Conservation (phyloP, 2,113 vertebrate genomes). For the Dendropsophus ebraccatus region DNA sequence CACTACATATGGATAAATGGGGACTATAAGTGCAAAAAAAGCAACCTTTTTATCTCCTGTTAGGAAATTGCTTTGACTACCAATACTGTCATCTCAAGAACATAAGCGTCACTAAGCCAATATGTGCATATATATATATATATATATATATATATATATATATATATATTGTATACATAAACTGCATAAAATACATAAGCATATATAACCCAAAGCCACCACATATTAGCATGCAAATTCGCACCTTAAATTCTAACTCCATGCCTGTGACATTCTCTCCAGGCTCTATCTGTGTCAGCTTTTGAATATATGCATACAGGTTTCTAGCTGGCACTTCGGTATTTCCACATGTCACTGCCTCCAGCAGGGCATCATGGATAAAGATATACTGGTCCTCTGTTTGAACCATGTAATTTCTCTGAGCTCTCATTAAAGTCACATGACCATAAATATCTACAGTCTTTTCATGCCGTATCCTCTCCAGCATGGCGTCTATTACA, state of each 20-base stretch:
- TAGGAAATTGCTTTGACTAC: not conserved
- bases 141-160: too few relatives aligned
- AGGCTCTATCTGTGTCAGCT: slow-evolving; percentile 95
- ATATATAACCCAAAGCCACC: not conserved
- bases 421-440: slow-evolving; percentile 97
- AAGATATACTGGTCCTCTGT: slow-evolving; percentile 99
- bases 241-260: slow-evolving; percentile 99
- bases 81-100: not conserved
- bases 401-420: slow-evolving; percentile 99
- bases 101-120: not conserved
- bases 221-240: not conserved
- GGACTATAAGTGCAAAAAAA: not conserved
- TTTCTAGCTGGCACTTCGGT: slow-evolving; percentile 99
- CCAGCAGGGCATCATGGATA: slow-evolving; percentile 96
- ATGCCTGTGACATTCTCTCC: slow-evolving; percentile 98
- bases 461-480: slow-evolving; percentile 99
- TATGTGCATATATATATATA: not conserved
- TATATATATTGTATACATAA: not conserved
- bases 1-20: not conserved
- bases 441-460: slow-evolving; percentile 99
- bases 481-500: slow-evolving; percentile 98
- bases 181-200: not conserved
- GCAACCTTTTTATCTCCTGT: not conserved
- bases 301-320: slow-evolving; percentile 98
- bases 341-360: slow-evolving; percentile 98